These are phyloP conservation scores for Papilio helenus DNA, from an alignment of 1,140 invertebrate species.

Conservation along the genomic window DNA sequence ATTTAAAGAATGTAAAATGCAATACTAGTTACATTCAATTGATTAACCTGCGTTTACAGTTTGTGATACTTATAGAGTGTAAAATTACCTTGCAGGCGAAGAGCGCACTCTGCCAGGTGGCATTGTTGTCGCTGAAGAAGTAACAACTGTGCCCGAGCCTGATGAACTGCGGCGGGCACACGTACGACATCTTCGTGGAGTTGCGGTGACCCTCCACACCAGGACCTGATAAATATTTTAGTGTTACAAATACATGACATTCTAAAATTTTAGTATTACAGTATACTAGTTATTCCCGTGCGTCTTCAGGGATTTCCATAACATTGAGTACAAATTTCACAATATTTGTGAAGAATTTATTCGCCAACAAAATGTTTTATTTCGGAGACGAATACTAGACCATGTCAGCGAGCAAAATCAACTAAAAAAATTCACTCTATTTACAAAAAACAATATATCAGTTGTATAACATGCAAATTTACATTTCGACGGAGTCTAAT, in stretches of 20 bases:
- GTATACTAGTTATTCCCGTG: too few relatives aligned
- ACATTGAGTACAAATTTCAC: too few relatives aligned
- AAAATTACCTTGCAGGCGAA: conserved; percentile 85
- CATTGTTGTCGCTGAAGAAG: conserved; percentile 87
- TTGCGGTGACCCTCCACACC: conserved; percentile 65
- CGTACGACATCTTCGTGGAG: conserved; percentile 81
- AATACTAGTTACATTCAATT: too few relatives aligned
- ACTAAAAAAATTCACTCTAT: not conserved
- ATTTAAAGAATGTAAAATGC: not conserved
- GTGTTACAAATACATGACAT: not conserved
- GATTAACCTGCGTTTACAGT: too few relatives aligned
- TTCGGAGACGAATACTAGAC: too few relatives aligned
- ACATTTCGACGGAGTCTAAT: not conserved
- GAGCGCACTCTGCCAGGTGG: conserved; percentile 88
- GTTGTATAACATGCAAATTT: not conserved
- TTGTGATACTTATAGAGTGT: too few relatives aligned
- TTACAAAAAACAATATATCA: not conserved
- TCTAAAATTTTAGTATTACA: too few relatives aligned
- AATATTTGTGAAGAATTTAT: too few relatives aligned
- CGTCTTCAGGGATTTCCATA: too few relatives aligned
- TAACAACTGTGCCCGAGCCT: conserved; percentile 89
- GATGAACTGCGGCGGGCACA: conserved; percentile 88
- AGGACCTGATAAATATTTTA: conserved; percentile 50
- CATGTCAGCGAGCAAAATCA: not conserved
- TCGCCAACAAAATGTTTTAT: too few relatives aligned